Base-by-base conservation (phyloP, 2,797 vertebrate species). In the Morus bassanus region DNA sequence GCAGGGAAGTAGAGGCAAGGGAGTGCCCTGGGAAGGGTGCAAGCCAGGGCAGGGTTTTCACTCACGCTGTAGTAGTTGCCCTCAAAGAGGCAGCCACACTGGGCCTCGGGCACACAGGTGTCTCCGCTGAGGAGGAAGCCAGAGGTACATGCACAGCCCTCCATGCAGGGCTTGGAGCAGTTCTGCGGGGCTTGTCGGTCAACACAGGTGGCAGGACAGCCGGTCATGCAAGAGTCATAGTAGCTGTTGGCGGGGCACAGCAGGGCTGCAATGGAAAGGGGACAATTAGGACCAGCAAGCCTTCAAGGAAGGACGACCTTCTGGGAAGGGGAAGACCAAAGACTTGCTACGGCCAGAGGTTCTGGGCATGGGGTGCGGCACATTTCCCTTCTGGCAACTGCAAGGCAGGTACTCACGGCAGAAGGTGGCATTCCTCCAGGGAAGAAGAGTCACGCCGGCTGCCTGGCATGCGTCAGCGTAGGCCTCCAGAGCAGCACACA, bases 21-120 rank as follows among this genome's bases (percentile, higher is more conserved):
- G 46, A 28, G 64, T 7, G 41, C 54, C 39, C 18, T 7, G 76
- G 28, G 50, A 57, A 51, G 54, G 61, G 14, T 13, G 68, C 45
- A 67, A 82, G 57, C 4, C 19, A 43, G 64, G 46, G 23, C 63
- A 41, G 43, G 48, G 13, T 12, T 75, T 70, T 60, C 88, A 87
- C 98, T 98, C 78, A 96, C 97, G 8, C 87, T 67, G 81, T 98
- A 98, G 94, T 99, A 98, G 77, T 97, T 97, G 78, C 93, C 98
- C 46, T 98, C 94, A 84, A 96, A 95, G 98, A 98, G 98, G 95
- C 99, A 99, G 67, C 99, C 99, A n/a, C 99, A 99, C 67, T 97
- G 94, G 48, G 97, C 97, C 68, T 95, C 91, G 3, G 95, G 94
- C 91, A 99, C 98, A 80, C 99, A 99, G 35, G 59, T 92, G 39